Percentiles rank a stretch among this genome's conserved stretches.
These are phyloP conservation scores for Euplagia quadripunctaria DNA, from an alignment of 2,888 invertebrate species.

Conservation along the genomic window DNA sequence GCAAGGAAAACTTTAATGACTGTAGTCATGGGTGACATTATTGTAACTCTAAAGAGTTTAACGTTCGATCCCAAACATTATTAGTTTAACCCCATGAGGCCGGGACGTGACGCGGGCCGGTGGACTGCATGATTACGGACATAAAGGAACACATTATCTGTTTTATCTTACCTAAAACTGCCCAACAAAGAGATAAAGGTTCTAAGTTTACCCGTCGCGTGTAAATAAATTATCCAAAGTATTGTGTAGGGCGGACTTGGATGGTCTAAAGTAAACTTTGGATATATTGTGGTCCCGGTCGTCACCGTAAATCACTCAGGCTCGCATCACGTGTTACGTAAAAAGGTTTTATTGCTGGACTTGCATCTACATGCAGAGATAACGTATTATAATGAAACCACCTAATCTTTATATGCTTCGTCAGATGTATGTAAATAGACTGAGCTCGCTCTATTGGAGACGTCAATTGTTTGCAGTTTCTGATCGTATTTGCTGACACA, in stretches of 20 bases:
- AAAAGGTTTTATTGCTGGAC: conserved; percentile 77
- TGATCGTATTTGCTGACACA: conserved; percentile 31
- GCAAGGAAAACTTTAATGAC: conserved; percentile 49
- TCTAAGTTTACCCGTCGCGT: conserved; percentile 73
- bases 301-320: conserved; percentile 78
- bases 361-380: conserved; percentile 69
- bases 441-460: conserved; percentile 33
- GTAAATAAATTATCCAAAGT: conserved; percentile 83
- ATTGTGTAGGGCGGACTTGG: conserved; percentile 71
- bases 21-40: conserved; percentile 31
- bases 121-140: conserved; percentile 71
- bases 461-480: conserved; percentile 39
- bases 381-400: conserved; percentile 66
- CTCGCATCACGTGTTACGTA: conserved; percentile 71
- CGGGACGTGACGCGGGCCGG: conserved; percentile 46
- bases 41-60: conserved; percentile 33
- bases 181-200: conserved; percentile 83
- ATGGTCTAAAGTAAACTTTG: conserved; percentile 80
- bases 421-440: conserved; percentile 36
- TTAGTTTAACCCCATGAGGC: conserved; percentile 71
- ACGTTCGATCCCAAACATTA: conserved; percentile 25
- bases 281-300: conserved; percentile 72
- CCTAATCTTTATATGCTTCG: conserved; percentile 44
- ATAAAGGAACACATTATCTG: conserved; percentile 82
- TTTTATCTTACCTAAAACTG: conserved; percentile 81